phyloP scores from a whole-genome alignment of 2,113 vertebrate genomes.

The Eublepharis macularius region DNA sequence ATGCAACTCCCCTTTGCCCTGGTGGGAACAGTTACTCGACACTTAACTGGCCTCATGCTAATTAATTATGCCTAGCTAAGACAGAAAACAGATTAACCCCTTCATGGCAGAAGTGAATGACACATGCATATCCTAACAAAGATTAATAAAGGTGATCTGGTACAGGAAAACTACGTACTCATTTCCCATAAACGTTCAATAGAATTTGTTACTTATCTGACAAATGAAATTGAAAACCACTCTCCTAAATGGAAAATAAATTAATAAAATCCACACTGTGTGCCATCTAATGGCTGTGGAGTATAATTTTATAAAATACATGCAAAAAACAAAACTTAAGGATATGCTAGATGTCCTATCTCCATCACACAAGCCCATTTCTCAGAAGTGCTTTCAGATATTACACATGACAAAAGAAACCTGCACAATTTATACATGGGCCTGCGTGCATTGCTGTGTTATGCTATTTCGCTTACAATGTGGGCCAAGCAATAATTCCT shows the following conservation, averaged over 20 bases:
- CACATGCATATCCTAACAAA: no score
- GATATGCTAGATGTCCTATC: background rate
- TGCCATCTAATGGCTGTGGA: background rate
- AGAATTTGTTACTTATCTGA: background rate
- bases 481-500: background rate
- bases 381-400: background rate
- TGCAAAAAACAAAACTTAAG: background rate
- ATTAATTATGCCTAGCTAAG: no score
- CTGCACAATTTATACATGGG: background rate
- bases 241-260: slow-evolving; percentile 12
- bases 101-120: no score
- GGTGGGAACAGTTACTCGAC: no score
- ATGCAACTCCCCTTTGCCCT: no score
- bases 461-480: background rate
- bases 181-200: background rate
- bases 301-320: background rate
- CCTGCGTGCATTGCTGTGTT: background rate
- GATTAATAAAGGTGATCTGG: no score
- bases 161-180: no score
- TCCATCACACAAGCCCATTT: background rate
- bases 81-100: no score
- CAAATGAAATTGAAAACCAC: background rate
- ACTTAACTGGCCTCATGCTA: no score
- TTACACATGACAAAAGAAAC: background rate
- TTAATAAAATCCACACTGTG: background rate